Evolutionary conservation across 92 coral and sea anemone species (phyloP).

Genomic region (Scolanthus callimorphus): DNA sequence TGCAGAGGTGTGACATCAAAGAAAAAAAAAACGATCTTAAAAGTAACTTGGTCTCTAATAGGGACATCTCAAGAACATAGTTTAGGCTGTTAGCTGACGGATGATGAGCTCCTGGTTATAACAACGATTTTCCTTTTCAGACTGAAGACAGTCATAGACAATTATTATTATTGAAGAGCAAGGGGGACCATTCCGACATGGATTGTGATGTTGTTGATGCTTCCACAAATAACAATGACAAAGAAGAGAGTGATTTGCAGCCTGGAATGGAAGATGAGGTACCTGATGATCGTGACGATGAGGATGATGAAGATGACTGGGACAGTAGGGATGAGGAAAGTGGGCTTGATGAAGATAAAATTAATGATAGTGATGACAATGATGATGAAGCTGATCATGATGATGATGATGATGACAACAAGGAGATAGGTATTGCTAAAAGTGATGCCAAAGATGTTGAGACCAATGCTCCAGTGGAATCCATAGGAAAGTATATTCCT

Average conservation of each 20-base stretch:
- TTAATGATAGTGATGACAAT: slow-evolving; percentile 9
- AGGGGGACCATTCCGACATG: no score
- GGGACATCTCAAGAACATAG: no score
- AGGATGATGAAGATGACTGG: slow-evolving; percentile 5
- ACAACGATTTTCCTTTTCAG: no score
- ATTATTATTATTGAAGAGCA: slow-evolving; percentile 5
- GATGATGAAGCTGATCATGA: slow-evolving; percentile 3
- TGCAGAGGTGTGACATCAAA: no score
- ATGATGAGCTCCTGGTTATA: no score
- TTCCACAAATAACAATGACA: no score
- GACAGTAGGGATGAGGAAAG: slow-evolving; percentile 3
- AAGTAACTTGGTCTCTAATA: no score
- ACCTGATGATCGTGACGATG: slow-evolving; percentile 13
- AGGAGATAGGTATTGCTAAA: slow-evolving; percentile 3
- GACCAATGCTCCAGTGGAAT: background rate
- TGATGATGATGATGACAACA: slow-evolving; percentile 1
- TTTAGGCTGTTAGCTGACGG: no score
- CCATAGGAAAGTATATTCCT: slow-evolving; percentile 76
- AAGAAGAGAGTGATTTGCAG: no score
- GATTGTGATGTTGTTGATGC: slow-evolving; percentile 2
- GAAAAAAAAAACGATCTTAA: no score
- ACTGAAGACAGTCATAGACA: no score
- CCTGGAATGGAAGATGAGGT: background rate
- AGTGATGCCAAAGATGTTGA: slow-evolving; percentile 14
- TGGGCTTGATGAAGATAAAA: slow-evolving; percentile 5